Evolutionary conservation across 2,797 vertebrate genomes (phyloP).

Genomic region (Botia almorhae): DNA sequence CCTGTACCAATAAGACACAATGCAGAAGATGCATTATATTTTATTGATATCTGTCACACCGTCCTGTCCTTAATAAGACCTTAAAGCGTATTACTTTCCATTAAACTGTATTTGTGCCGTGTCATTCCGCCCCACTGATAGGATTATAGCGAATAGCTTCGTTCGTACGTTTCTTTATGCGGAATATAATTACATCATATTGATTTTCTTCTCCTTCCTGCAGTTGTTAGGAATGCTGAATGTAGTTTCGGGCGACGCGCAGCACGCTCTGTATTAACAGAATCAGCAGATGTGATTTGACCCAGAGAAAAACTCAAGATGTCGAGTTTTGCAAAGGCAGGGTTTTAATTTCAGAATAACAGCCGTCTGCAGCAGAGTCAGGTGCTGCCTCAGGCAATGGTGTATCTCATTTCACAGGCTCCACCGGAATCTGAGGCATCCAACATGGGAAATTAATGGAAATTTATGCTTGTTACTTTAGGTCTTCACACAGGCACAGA

Average conservation of each 20-base stretch:
- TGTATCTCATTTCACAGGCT: conserved; percentile 39
- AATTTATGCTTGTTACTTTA: conserved; percentile 4
- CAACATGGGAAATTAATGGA: neutral
- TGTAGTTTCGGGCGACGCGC: conserved; percentile 53
- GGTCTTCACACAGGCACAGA: neutral
- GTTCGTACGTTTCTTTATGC: conserved; percentile 10
- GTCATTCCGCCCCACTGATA: conserved; percentile 32
- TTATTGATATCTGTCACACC: conserved; percentile 28
- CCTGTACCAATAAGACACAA: conserved; percentile 8
- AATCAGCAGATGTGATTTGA: conserved; percentile 52
- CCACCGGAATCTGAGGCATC: conserved; percentile 15
- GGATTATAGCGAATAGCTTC: conserved; percentile 33
- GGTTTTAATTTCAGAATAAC: conserved; percentile 53
- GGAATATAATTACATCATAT: conserved; percentile 48
- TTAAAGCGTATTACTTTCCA: conserved; percentile 22
- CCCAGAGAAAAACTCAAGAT: conserved; percentile 42
- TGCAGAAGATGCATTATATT: conserved; percentile 2
- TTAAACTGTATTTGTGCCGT: conserved; percentile 18
- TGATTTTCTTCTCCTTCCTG: conserved; percentile 40
- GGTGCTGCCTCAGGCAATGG: conserved; percentile 39
- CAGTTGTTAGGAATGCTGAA: conserved; percentile 55
- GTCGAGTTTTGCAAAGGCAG: conserved; percentile 41
- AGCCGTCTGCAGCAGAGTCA: conserved; percentile 16
- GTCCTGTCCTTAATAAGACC: conserved; percentile 8
- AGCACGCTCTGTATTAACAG: conserved; percentile 55